Percentiles rank a stretch among this genome's conserved stretches.
Evolutionary conservation across 2,888 invertebrate genomes (phyloP).

Genomic region (Incurvaria masculella): DNA sequence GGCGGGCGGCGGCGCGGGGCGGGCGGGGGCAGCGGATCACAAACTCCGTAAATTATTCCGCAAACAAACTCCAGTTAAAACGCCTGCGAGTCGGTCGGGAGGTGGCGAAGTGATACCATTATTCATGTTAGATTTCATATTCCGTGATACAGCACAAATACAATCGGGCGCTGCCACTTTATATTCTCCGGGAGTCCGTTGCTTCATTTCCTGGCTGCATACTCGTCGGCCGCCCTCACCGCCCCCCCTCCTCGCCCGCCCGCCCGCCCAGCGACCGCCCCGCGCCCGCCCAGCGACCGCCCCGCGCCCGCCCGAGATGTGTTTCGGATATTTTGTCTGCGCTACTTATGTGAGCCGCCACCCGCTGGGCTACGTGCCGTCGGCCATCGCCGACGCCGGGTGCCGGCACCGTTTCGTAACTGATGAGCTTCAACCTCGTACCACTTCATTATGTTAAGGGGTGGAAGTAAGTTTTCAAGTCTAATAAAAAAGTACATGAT

Average conservation of each 20-base stretch:
- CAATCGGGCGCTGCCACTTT: slow-evolving; percentile 10
- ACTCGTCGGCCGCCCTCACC: slow-evolving; percentile 5
- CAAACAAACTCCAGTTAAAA: too few species aligned
- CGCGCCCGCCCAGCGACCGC: not conserved
- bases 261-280: not conserved
- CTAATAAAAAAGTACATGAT: too few species aligned
- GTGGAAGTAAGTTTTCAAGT: too few species aligned
- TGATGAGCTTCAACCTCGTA: too few species aligned
- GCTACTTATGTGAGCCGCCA: too few species aligned
- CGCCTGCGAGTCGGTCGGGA: not conserved
- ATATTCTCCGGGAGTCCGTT: slow-evolving; percentile 16
- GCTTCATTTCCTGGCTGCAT: slow-evolving; percentile 17
- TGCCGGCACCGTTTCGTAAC: too few species aligned
- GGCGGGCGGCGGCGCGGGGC: too few species aligned
- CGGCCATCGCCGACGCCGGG: too few species aligned
- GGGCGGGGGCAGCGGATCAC: too few species aligned
- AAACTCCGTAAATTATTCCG: too few species aligned
- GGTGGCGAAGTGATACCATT: not conserved
- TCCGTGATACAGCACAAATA: slow-evolving; percentile 3
- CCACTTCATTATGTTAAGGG: too few species aligned
- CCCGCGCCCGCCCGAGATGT: not conserved
- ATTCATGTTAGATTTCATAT: slow-evolving; percentile 2
- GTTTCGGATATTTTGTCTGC: slow-evolving; percentile 6
- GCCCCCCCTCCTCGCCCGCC: not conserved
- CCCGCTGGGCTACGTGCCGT: too few species aligned